Evolutionary conservation across 2,888 invertebrate genomes (phyloP), one percentile per base, ranked within the genome.

Genomic region (Ceriagrion tenellum): DNA sequence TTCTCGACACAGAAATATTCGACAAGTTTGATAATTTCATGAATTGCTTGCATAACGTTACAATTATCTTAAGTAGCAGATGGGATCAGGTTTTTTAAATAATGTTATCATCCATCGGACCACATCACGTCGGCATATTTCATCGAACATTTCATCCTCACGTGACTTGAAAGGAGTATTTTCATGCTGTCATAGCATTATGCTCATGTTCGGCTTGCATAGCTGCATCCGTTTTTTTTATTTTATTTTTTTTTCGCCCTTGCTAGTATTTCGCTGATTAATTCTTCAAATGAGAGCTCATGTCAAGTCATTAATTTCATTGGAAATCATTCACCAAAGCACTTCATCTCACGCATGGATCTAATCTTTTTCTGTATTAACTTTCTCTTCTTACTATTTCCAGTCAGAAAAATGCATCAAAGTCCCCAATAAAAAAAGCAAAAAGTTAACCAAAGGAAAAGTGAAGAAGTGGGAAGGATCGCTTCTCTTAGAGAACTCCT

Each of bases 311-410:
- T 81, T 35, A 30, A 26, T 81, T 30, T 35, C 81, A 81, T 81
- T 81, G 1, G 81, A 81, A 81, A 81, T 81, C 81, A 81, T 81
- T 81, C 81, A 81, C 30, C 16, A n/a, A 35, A 35, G n/a, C 81
- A 12, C 12, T n/a, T 35, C 81, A 81, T 81, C 35, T 81, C 35
- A 35, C 81, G 81, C 13, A 13, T 81, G 35, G 35, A 35, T 81
- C 81, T 81, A 13, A 81, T 35, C 35, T 13, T 81, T 81, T 81
- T 81, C 81, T 81, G 81, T 81, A 81, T 81, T 81, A 81, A 81
- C 81, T 81, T n/a, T 81, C 81, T 81, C 81, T 81, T 81, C 81
- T 81, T 81, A 81, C 81, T 81, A 81, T 81, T 81, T 81, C 30
- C 81, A 81, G 81, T 81, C 81, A 81, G 81, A 81, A 81, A 81